phyloP scores from a whole-genome alignment of 2,113 vertebrate genomes.

The Pseudolaguvia tuberculata region DNA sequence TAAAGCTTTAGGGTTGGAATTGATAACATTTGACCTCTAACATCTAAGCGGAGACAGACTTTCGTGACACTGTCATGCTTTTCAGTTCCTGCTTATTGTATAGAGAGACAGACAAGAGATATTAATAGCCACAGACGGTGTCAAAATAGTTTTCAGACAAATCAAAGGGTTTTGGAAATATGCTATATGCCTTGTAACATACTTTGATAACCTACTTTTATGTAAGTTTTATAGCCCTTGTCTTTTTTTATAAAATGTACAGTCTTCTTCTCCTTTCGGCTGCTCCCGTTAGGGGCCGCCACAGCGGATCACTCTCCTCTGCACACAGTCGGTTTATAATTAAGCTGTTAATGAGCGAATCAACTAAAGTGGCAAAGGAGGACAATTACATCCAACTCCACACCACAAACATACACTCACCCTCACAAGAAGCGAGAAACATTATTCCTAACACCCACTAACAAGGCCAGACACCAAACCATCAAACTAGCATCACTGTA shows the following conservation, averaged over 20 bases:
- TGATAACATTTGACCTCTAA: conserved; percentile 42
- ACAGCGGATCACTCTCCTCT: no score
- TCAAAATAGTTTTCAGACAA: neutral
- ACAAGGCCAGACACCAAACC: conserved; percentile 36
- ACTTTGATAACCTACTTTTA: neutral
- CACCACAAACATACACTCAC: conserved; percentile 31
- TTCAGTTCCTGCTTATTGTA: conserved; percentile 49
- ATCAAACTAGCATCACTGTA: conserved; percentile 37
- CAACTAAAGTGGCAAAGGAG: neutral
- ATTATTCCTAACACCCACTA: conserved; percentile 37
- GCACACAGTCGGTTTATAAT: no score
- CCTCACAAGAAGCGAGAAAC: conserved; percentile 24
- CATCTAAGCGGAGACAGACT: conserved; percentile 29
- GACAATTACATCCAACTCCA: conserved; percentile 14
- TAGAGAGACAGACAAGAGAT: conserved; percentile 41
- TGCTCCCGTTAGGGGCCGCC: no score
- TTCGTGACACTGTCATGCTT: conserved; percentile 15
- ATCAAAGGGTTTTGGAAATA: neutral
- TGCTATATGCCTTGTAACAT: neutral
- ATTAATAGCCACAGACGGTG: conserved; percentile 58
- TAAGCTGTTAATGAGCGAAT: neutral
- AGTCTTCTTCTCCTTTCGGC: no score
- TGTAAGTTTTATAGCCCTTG: neutral
- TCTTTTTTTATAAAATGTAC: neutral
- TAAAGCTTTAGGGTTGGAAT: neutral